A percentile compares a stretch with the other conserved stretches of the same genome.
These are phyloP conservation scores for Cheilosia scutellata DNA, from an alignment of 2,888 invertebrate species.

Conservation along the genomic window DNA sequence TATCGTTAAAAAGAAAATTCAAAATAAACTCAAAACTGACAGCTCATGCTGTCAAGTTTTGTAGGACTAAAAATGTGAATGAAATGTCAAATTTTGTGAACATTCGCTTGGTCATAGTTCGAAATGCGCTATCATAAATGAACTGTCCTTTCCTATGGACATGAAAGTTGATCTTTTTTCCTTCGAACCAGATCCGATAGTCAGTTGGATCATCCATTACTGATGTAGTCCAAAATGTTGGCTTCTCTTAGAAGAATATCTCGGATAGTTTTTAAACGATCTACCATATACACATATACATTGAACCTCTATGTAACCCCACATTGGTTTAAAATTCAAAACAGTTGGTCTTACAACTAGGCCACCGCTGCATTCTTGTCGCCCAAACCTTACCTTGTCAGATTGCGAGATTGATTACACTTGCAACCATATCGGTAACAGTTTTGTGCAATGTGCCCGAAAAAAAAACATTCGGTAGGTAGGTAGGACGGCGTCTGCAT, in stretches of 20 bases:
- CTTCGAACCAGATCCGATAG: too few species aligned
- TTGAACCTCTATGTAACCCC: background rate
- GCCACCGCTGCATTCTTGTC: slow-evolving; percentile 50
- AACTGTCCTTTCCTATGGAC: too few species aligned
- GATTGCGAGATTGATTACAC: slow-evolving; percentile 64
- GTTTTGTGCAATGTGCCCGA: slow-evolving; percentile 53
- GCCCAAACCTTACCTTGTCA: slow-evolving; percentile 54
- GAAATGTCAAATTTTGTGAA: too few species aligned
- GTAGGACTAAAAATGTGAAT: too few species aligned
- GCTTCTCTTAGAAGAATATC: background rate
- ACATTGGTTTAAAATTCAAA: slow-evolving; percentile 17
- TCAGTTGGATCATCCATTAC: too few species aligned
- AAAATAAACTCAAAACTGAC: too few species aligned
- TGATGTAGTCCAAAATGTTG: too few species aligned
- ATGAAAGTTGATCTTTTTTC: too few species aligned
- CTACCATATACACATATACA: background rate
- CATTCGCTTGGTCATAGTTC: too few species aligned
- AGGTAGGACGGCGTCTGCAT: slow-evolving; percentile 62
- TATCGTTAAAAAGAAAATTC: too few species aligned
- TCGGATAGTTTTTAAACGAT: background rate
- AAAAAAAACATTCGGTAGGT: slow-evolving; percentile 20
- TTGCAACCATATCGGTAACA: slow-evolving; percentile 35
- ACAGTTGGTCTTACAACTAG: slow-evolving; percentile 38
- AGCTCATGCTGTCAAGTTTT: too few species aligned
- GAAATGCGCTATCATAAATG: too few species aligned